Conservation (phyloP, 2,888 invertebrate species). For the Heliothis peltigera region DNA sequence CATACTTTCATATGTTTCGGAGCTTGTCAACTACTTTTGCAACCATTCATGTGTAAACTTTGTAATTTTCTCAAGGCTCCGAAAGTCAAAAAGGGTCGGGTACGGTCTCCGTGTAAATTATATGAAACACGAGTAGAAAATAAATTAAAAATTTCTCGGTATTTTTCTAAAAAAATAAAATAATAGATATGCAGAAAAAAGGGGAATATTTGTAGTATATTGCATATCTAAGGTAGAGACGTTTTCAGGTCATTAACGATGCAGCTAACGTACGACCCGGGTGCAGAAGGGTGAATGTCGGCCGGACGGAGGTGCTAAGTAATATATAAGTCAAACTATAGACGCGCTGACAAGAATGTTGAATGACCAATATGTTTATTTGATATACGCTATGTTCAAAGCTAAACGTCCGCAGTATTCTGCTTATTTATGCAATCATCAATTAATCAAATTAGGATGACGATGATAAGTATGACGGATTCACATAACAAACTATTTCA, state of each 20-base stretch:
- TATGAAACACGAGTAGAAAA: neutral
- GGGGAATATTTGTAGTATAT: slow-evolving; percentile 3
- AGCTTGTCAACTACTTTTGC: neutral
- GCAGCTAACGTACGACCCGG: slow-evolving; percentile 3
- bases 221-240: slow-evolving; percentile 2
- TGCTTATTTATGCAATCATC: no score
- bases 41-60: slow-evolving; percentile 7
- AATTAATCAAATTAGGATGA: no score
- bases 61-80: slow-evolving; percentile 7
- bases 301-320: neutral
- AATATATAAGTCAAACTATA: neutral
- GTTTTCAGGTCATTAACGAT: slow-evolving; percentile 33
- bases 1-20: no score
- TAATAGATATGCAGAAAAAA: neutral
- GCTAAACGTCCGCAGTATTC: no score
- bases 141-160: neutral
- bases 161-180: neutral
- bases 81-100: slow-evolving; percentile 4
- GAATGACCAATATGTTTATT: neutral
- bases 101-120: neutral
- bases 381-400: neutral
- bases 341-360: neutral
- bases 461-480: no score
- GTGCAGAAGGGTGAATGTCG: neutral
- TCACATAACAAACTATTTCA: no score